These are phyloP conservation scores for Eupithecia tripunctaria DNA, from an alignment of 2,888 invertebrate genomes.

Conservation along the genomic window DNA sequence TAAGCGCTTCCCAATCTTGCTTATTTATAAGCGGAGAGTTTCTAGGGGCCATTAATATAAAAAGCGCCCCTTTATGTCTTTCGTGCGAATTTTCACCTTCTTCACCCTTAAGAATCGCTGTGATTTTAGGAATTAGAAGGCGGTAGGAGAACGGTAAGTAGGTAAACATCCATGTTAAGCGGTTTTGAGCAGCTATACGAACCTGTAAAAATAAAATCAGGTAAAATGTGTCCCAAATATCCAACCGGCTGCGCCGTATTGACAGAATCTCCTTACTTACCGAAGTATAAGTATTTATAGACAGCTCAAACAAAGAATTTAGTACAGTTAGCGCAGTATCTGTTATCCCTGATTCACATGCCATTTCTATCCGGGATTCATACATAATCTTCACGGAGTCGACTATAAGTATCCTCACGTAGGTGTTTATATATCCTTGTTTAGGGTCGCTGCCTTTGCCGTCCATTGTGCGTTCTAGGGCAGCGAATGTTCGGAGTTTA, in stretches of 20 bases:
- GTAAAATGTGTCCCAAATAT: background rate
- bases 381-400: slow-evolving; percentile 88
- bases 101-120: slow-evolving; percentile 79
- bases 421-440: slow-evolving; percentile 76
- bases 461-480: slow-evolving; percentile 86
- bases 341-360: slow-evolving; percentile 73
- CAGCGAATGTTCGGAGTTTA: slow-evolving; percentile 87
- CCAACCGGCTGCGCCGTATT: slow-evolving; percentile 5
- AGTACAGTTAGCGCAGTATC: slow-evolving; percentile 64
- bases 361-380: slow-evolving; percentile 68
- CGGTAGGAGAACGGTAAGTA: slow-evolving; percentile 89
- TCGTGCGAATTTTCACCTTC: slow-evolving; percentile 81
- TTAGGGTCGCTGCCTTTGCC: slow-evolving; percentile 85
- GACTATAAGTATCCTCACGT: slow-evolving; percentile 84
- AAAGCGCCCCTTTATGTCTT: slow-evolving; percentile 87
- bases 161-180: slow-evolving; percentile 86
- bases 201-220: slow-evolving; percentile 61
- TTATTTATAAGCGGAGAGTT: slow-evolving; percentile 86
- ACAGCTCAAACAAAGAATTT: slow-evolving; percentile 64
- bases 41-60: slow-evolving; percentile 89
- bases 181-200: slow-evolving; percentile 87
- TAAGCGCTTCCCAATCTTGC: slow-evolving; percentile 90
- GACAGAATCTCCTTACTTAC: slow-evolving; percentile 53
- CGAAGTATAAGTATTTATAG: slow-evolving; percentile 71
- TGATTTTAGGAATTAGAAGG: slow-evolving; percentile 85